Evolutionary conservation across 2,113 vertebrate species (phyloP).

Genomic region (Anser brachyrhynchus): DNA sequence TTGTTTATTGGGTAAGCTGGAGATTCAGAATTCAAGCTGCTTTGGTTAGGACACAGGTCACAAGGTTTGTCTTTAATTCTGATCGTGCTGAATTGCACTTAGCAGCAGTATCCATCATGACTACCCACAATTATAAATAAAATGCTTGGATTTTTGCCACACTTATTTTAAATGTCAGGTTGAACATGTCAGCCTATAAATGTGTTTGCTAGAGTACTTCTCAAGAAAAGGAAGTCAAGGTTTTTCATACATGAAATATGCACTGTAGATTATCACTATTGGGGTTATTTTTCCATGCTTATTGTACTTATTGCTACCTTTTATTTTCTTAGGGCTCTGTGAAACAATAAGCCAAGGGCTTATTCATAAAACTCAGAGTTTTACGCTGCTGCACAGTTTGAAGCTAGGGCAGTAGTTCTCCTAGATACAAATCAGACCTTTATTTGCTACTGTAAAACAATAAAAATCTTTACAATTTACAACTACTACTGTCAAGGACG

Average conservation of each 20-base stretch:
- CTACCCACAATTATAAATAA: not conserved
- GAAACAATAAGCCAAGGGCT: not conserved
- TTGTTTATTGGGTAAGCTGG: not conserved
- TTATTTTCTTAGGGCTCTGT: not conserved
- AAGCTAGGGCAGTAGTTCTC: not conserved
- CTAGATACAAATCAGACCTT: not conserved
- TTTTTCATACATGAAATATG: not conserved
- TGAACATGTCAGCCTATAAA: not conserved
- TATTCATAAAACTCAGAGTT: not conserved
- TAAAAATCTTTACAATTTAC: not conserved
- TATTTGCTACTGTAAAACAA: slow-evolving; percentile 24
- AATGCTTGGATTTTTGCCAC: not conserved
- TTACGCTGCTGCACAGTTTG: not conserved
- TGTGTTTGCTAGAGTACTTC: not conserved
- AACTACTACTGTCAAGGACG: not conserved
- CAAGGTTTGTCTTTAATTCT: not conserved
- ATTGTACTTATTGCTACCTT: not conserved
- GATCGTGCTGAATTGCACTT: not conserved
- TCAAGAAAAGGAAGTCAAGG: not conserved
- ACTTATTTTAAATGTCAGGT: accelerated
- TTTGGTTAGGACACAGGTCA: not conserved
- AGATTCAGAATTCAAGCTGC: not conserved
- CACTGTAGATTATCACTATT: not conserved
- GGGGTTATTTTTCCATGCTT: not conserved
- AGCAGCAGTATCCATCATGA: not conserved